A percentile compares a stretch with the other conserved stretches of the same genome.
Conservation (phyloP, 1,140 invertebrate genomes). For the Chrysomallon squamiferum region DNA sequence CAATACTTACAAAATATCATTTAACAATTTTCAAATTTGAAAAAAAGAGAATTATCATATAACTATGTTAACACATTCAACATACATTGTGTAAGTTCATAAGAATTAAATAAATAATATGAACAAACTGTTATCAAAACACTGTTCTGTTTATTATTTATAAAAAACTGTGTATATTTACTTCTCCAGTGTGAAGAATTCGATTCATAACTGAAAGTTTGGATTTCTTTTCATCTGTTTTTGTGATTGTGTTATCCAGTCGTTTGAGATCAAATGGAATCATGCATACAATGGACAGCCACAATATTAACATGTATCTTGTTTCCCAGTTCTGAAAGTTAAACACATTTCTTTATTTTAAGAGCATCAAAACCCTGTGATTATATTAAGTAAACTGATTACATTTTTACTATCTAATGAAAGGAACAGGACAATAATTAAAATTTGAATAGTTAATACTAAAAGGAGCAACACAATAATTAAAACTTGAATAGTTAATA, state of each 20-base stretch:
- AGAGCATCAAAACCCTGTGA: no score
- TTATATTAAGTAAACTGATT: no score
- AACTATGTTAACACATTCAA: background rate
- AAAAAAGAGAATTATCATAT: background rate
- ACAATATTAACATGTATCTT: conserved; percentile 89
- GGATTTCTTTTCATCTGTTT: conserved; percentile 41
- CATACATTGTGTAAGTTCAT: no score
- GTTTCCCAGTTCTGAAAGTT: conserved; percentile 76
- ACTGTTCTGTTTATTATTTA: background rate
- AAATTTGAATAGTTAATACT: no score
- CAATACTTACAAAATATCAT: background rate
- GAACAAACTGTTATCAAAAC: no score
- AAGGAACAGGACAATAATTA: no score
- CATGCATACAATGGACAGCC: conserved; percentile 95
- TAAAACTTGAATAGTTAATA: background rate
- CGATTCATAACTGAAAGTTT: conserved; percentile 75
- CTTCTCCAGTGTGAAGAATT: conserved; percentile 83
- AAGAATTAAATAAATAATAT: no score
- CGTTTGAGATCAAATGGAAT: conserved; percentile 92
- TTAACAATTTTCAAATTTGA: background rate
- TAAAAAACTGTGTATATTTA: conserved; percentile 63
- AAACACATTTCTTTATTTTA: no score
- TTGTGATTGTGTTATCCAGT: conserved; percentile 72
- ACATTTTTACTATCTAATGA: no score
- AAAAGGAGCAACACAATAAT: background rate